Evolutionary conservation across 1,140 invertebrate genomes (phyloP), one percentile per base, ranked within the genome.

Genomic region (Scaptomyza pallida): DNA sequence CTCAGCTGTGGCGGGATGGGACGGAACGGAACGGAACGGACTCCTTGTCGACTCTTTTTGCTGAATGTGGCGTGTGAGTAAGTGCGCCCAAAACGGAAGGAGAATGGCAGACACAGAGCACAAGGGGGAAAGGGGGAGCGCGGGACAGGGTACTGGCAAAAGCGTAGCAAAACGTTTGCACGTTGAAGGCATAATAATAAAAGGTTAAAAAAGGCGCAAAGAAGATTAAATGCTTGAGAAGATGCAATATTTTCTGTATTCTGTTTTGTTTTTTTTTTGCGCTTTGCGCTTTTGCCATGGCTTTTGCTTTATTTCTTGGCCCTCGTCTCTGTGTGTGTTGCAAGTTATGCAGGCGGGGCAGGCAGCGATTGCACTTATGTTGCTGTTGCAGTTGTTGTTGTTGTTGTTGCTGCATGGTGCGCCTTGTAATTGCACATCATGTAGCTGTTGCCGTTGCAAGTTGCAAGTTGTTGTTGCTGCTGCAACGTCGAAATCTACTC

Each of bases 221-320:
- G 88, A 90, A 81, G 88, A 90, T 89, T 89, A 89, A 89, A 90
- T 82, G 86, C 82, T 89, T 82, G 78, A 79, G 82, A 88, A 88
- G 88, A 82, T 88, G 86, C 88, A 88, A 90, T 89, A 88, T 89
- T 89, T 88, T 78, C 77, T 65, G 50, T 89, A 88, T 89, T 89
- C 82, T 78, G 71, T 62, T 56, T 55, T 43, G 57, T 37, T 26
- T 64, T 44, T 19, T 55, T 56, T 55, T 17, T 57, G 63, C n/a
- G n/a, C n/a, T n/a, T n/a, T n/a, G n/a, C n/a, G n/a, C n/a, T n/a
- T 26, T 26, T 26, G 23, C 23, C 23, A 5, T 26, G 5, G 23
- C 23, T 57, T 78, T 82, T 72, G 63, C 70, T 75, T 77, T 75
- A 63, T 72, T 41, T 23, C 45, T 45, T 37, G 26, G 44, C 47